Evolutionary conservation across 1,140 invertebrate genomes (phyloP).

Genomic region (Drosophila truncata): DNA sequence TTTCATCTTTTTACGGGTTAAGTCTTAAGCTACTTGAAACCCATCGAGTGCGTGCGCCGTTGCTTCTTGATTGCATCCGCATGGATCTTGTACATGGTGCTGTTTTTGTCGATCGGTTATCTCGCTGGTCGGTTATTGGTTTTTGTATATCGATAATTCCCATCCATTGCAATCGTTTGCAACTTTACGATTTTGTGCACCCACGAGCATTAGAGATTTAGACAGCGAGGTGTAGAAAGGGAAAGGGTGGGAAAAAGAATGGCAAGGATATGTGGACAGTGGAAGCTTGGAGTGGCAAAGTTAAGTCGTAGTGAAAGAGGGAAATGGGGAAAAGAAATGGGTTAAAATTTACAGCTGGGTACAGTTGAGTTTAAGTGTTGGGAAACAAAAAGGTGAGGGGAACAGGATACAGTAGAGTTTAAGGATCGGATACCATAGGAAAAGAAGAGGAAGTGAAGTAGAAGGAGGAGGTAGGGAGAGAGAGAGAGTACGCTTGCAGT

Average conservation of each 20-base stretch:
- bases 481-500: conserved; percentile 27
- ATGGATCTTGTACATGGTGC: conserved; percentile 19
- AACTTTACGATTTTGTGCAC: conserved; percentile 42
- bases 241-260: background rate
- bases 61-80: background rate
- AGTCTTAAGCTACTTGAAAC: conserved; percentile 22
- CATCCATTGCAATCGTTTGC: conserved; percentile 28
- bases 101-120: conserved; percentile 33
- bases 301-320: conserved; percentile 5
- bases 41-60: conserved; percentile 29
- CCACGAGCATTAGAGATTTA: conserved; percentile 25
- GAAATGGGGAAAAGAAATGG: background rate
- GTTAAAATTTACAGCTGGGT: background rate
- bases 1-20: conserved; percentile 10
- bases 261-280: background rate
- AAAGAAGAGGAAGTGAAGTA: background rate
- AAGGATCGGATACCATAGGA: conserved; percentile 19
- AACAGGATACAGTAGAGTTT: conserved; percentile 1
- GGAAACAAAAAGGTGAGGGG: background rate
- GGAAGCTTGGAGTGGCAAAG: conserved; percentile 1
- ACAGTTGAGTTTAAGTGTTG: background rate
- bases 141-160: conserved; percentile 10
- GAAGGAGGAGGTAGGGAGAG: background rate
- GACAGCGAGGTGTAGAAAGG: background rate
- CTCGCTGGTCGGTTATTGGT: conserved; percentile 22